Evolutionary conservation across 2,797 vertebrate species (phyloP), one percentile per base, ranked within the genome.

Genomic region (Acanthiza pusilla): DNA sequence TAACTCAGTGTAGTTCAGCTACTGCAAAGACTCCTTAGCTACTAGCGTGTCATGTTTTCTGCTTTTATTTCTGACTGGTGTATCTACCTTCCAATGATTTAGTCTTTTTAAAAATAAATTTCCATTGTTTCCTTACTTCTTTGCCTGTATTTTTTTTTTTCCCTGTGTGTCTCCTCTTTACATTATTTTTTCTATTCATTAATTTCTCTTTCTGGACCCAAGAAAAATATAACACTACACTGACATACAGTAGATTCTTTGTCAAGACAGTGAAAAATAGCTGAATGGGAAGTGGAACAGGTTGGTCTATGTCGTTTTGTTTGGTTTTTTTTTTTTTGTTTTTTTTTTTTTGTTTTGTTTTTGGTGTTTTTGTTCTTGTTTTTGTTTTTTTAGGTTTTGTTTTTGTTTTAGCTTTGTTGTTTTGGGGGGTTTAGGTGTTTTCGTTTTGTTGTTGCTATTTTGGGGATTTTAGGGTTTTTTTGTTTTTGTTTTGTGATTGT

Each of bases 11-110:
- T 34, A 23, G 22, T 65, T 94, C 42, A 71, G 18, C 10, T 67
- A 11, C 19, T 78, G 15, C 29, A 26, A 80, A 71, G 29, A 2
- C 27, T 54, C 54, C 27, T 80, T 27, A 68, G n/a, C 2, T 58
- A 16, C n/a, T n/a, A 12, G 7, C 1, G 0, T 48, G 18, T 45
- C 12, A 13, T 2, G 2, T 7, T n/a, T 74, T 74, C 21, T 63
- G 13, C 4, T 74, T 85, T 83, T 88, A 43, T 10, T 45, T 63
- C 60, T 60, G 23, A 21, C 11, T 80, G 29, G 10, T 7, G 10
- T 32, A 13, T 57, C 29, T 71, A 10, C 19, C 15, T 80, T 89
- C 16, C 16, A 38, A 8, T 43, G 18, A 16, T 53, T 58, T n/a
- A 1, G 2, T 55, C 7, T 43, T 87, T 60, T 8, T 8, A 36